Base-by-base conservation (phyloP, 2,888 invertebrate genomes). In the Timandra comae region DNA sequence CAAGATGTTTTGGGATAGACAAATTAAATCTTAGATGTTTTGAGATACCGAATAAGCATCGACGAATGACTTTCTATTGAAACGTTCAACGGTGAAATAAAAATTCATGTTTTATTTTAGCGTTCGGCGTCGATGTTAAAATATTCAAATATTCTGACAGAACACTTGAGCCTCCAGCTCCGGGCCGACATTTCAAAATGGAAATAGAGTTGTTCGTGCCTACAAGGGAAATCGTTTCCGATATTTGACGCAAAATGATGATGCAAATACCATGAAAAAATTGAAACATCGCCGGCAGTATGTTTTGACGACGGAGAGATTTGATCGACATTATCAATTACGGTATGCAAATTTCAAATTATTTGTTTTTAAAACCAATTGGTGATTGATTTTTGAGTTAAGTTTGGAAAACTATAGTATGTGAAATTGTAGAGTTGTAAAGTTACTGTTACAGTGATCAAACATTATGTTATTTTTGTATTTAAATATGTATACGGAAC, bases 141-240 rank as follows among this genome's bases (percentile, higher is more conserved):
- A 71, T 80, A 80, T 80, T 80, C 75, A 80, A 74, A 80, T 80
- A 77, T 79, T 78, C 78, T 64, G 71, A 64, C 67, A 58, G 71
- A 66, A 64, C 71, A 72, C 74, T 77, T 73, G 76, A 74, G 70
- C 66, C 68, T 60, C 53, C 54, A 67, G 71, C 67, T 66, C 56
- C 62, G 56, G 58, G 56, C 67, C 71, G 74, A 77, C 71, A 77
- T 78, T 77, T 70, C 65, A 66, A 69, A 76, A 78, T 78, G 75
- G 69, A 78, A 78, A 78, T 77, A 70, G 68, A 75, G 65, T 63
- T 59, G 63, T 64, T 70, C 68, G 59, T 66, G 66, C 66, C 67
- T 75, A 71, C 70, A 63, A 68, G 68, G 70, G 68, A 69, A 74
- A 71, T 70, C 61, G 62, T 71, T 70, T 72, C 68, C 71, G 67